Base-by-base conservation (phyloP, 1,140 invertebrate species). In the Bombus affinis region DNA sequence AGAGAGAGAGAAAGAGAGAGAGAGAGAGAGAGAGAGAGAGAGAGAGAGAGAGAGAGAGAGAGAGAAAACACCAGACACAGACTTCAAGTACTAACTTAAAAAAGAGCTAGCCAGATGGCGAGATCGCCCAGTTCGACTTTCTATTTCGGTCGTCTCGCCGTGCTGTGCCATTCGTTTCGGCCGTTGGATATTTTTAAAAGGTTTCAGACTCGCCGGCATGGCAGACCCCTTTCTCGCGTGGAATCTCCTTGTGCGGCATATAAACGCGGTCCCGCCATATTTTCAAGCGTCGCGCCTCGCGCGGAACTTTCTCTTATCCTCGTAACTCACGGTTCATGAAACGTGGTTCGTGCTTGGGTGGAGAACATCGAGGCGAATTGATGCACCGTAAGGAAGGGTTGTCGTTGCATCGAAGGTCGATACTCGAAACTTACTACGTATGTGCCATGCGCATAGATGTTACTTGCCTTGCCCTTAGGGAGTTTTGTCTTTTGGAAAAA, bases 171-270 rank as follows among this genome's bases (percentile, higher is more conserved):
- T 39, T 70, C 68, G 68, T 70, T 70, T 70, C 35, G 37, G 37
- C 68, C 25, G 68, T 39, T 39, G 68, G 68, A 70, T 70, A 70
- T 70, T 70, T 70, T 70, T 70, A 70, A 70, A 70, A 39, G 68
- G 68, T 39, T 39, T 12, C 22, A 9, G 3, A 70, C 68, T 39
- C 35, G 68, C 68, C 35, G 25, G 25, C 68, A 70, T 22, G 0
- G 47, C 47, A 53, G 47, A 25, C 37, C 68, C 68, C 68, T 39
- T 70, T 70, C 68, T 4, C 35, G 68, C 68, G 22, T 70, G 68
- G 37, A 70, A 70, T 70, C 68, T 70, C 68, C 68, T 70, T 70
- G 68, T 39, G 68, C 35, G 37, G 68, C 10, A 12, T 12, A 62
- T 28, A 62, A 62, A 28, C 59, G 59, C 59, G 59, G 28, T n/a